phyloP scores from a whole-genome alignment of 2,888 invertebrate genomes.

The Pardosa pseudoannulata region DNA sequence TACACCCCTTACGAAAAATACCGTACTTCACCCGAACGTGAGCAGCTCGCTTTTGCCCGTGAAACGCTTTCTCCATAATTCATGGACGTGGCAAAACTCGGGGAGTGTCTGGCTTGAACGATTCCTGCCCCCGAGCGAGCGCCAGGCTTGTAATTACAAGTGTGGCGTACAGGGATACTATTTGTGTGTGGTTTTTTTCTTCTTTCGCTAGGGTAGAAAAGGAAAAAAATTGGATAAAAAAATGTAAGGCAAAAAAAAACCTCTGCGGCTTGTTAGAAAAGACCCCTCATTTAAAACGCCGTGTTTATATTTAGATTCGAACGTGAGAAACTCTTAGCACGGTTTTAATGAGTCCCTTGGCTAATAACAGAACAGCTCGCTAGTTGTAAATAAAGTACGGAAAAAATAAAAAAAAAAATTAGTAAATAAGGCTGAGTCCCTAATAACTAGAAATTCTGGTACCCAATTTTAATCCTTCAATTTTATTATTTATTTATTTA shows the following conservation, averaged over 20 bases:
- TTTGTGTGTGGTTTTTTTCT: neutral
- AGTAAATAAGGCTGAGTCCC: too few species aligned
- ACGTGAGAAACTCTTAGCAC: neutral
- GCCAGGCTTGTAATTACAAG: neutral
- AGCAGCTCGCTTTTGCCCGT: neutral
- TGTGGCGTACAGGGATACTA: neutral
- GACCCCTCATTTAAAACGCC: neutral
- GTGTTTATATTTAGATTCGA: neutral
- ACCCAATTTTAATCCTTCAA: too few species aligned
- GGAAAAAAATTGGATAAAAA: neutral
- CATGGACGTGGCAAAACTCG: neutral
- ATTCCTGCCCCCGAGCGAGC: neutral
- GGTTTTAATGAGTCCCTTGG: neutral
- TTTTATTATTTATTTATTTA: too few species aligned
- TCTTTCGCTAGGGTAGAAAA: neutral
- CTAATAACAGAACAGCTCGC: too few species aligned
- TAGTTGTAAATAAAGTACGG: too few species aligned
- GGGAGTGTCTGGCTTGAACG: conserved; percentile 1
- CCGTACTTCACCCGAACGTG: neutral
- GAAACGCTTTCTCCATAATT: neutral
- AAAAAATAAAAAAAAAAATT: too few species aligned
- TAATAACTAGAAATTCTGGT: too few species aligned
- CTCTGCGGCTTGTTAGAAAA: too few species aligned
- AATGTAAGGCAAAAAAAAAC: neutral
- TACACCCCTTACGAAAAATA: neutral